Base-by-base conservation (phyloP, 2,888 invertebrate genomes). In the Chromoteleia sp. region DNA sequence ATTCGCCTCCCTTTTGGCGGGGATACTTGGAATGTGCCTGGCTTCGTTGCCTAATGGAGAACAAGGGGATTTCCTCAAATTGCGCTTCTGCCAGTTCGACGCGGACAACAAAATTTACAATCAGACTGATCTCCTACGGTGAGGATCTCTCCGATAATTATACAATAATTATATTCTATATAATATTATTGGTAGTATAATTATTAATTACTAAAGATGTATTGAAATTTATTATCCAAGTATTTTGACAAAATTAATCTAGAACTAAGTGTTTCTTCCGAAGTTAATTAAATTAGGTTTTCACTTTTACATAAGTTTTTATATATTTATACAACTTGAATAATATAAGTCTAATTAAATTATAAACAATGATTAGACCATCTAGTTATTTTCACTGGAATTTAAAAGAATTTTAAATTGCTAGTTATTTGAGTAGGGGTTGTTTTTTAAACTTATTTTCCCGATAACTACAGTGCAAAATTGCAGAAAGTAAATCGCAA, bases 41-140 rank as follows among this genome's bases (percentile, higher is more conserved):
- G 71, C 78, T 52, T 68, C 73, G 61, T 50, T 52, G 33, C 33
- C 65, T 65, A 43, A 65, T 63, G 58, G 33, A 71, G 54, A 71
- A 48, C 74, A 43, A 33, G 68, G 30, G 30, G 52, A 70, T 56
- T 74, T 59, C 17, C 59, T 25, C 33, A 33, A 54, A 33, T 67
- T 45, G 19, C 77, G 52, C 29, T 25, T 39, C 36, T 89, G 89
- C 79, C 73, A 80, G 54, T 87, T 88, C 58, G 79, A 86, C 10
- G 75, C 73, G n/a, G 43, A 86, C 4, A 83, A 81, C 12, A 87
- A 75, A 58, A 83, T 78, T 17, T 88, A 90, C 59, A 85, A 86
- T 56, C 83, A 87, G 12, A 76, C 84, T 0, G 90, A 91, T 84
- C 84, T 91, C 19, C 41, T 90, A 14, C 74, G 83, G 91, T 91